Base-by-base conservation (phyloP, 2,113 vertebrate species). In the Rhynchomys soricoides region DNA sequence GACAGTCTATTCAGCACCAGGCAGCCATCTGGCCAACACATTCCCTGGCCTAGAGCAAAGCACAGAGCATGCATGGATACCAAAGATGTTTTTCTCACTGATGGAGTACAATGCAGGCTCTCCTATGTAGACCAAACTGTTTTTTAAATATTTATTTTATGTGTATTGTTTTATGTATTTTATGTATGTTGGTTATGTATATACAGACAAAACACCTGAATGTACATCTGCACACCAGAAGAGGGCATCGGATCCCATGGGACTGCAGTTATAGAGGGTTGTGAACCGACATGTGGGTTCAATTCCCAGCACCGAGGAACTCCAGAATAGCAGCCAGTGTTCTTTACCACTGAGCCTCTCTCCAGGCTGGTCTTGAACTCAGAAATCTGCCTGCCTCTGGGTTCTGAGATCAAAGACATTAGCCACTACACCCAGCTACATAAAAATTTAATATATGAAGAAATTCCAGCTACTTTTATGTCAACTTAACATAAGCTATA, bases 41-140 rank as follows among this genome's bases (percentile, higher is more conserved):
- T 57, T 88, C 40, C 34, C 15, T 70, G 81, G 29, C 59, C 75
- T 34, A 74, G n/a, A 94, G 78, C 70, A 90, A 91, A 95, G 55
- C 59, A 40, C 57, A 90, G 9, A 48, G 64, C 50, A 3, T 31
- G 62, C 11, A 22, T 79, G 8, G 8, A 52, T 10, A 79, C 45
- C 15, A 31, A 77, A 77, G 13, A 24, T 26, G 7, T 77, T 79
- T 79, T 79, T 79, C 50, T 79, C 77, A 79, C 31, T 37, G 5
- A 2, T 48, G 50, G 34, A 48, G 48, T 79, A 8, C 48, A 52
- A 34, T n/a, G 6, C 70, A 71, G 31, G 34, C 10, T 81, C 19
- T n/a, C 34, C 34, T n/a, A 57, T 57, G 34, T 57, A 52, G 43
- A 52, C 29, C 45, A 52, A 9, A 52, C 45, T 78, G 16, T 34